phyloP scores from a whole-genome alignment of 2,888 invertebrate genomes.

The Gnatocerus cornutus region DNA sequence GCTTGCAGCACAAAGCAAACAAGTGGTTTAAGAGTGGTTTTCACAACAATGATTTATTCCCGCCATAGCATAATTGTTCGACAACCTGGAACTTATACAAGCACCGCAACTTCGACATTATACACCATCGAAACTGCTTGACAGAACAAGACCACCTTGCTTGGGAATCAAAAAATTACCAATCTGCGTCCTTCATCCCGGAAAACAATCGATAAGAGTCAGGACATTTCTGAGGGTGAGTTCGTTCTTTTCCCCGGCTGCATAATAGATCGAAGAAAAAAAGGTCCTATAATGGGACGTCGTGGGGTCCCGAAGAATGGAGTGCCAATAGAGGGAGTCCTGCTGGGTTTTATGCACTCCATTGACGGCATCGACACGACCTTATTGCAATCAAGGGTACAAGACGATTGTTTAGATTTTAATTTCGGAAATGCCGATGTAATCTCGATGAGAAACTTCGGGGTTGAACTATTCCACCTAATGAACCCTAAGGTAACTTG shows the following conservation, averaged over 20 bases:
- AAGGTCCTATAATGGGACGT: constrained; percentile 67
- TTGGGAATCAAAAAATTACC: constrained; percentile 64
- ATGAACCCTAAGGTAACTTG: constrained; percentile 24
- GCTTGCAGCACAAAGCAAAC: too few relatives aligned
- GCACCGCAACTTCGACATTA: too few relatives aligned
- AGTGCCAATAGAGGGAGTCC: constrained; percentile 66
- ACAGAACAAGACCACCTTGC: constrained; percentile 66
- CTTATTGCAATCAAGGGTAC: constrained; percentile 45
- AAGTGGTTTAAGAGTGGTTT: too few relatives aligned
- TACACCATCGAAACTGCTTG: too few relatives aligned
- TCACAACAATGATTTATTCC: too few relatives aligned
- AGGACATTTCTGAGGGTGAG: constrained; percentile 29
- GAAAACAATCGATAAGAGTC: constrained; percentile 39
- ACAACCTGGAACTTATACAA: too few relatives aligned
- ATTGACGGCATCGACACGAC: constrained; percentile 68
- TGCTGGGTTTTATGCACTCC: constrained; percentile 64
- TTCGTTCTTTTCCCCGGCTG: constrained; percentile 26
- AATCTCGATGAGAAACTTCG: constrained; percentile 57
- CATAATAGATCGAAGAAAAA: constrained; percentile 61
- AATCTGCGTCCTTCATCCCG: constrained; percentile 47
- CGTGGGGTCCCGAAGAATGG: constrained; percentile 65
- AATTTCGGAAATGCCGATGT: constrained; percentile 65
- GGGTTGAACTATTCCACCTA: constrained; percentile 28
- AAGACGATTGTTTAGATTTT: constrained; percentile 63
- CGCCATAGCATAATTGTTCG: too few relatives aligned